A percentile compares a stretch with the other conserved stretches of the same genome.
Conservation (phyloP, 2,888 invertebrate genomes). For the Herminia tarsipennalis region DNA sequence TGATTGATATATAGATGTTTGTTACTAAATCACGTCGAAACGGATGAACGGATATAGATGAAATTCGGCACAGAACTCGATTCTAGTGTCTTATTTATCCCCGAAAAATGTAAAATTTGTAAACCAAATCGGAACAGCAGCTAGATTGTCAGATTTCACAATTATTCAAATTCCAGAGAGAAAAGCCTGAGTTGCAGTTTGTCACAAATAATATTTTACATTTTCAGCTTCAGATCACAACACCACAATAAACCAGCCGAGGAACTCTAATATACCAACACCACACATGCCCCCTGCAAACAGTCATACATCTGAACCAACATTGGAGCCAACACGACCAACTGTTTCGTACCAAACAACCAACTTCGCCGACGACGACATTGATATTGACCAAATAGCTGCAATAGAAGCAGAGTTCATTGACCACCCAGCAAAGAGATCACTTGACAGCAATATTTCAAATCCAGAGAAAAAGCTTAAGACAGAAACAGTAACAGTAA, state of each 20-base stretch:
- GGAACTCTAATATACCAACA: slow-evolving; percentile 56
- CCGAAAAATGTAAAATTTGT: too few relatives aligned
- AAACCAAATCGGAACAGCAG: too few relatives aligned
- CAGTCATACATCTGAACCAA: slow-evolving; percentile 30
- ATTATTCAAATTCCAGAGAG: too few relatives aligned
- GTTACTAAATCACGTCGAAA: too few relatives aligned
- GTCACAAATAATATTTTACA: too few relatives aligned
- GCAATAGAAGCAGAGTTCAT: slow-evolving; percentile 66
- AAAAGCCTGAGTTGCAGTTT: too few relatives aligned
- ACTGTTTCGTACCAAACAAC: slow-evolving; percentile 53
- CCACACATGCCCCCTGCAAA: slow-evolving; percentile 56
- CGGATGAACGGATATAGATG: too few relatives aligned
- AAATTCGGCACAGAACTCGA: too few relatives aligned
- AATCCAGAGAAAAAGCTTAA: slow-evolving; percentile 68
- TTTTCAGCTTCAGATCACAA: slow-evolving; percentile 55
- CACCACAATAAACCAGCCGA: slow-evolving; percentile 46
- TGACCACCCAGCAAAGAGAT: slow-evolving; percentile 55
- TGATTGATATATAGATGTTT: too few relatives aligned
- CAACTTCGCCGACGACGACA: slow-evolving; percentile 65
- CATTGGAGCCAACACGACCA: slow-evolving; percentile 34
- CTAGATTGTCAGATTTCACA: too few relatives aligned
- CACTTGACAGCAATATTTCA: slow-evolving; percentile 33
- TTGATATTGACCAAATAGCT: slow-evolving; percentile 68
- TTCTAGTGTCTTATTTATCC: too few relatives aligned
- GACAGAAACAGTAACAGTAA: slow-evolving; percentile 38